Evolutionary conservation across 2,113 vertebrate genomes (phyloP).

Genomic region (Penelope pileata): DNA sequence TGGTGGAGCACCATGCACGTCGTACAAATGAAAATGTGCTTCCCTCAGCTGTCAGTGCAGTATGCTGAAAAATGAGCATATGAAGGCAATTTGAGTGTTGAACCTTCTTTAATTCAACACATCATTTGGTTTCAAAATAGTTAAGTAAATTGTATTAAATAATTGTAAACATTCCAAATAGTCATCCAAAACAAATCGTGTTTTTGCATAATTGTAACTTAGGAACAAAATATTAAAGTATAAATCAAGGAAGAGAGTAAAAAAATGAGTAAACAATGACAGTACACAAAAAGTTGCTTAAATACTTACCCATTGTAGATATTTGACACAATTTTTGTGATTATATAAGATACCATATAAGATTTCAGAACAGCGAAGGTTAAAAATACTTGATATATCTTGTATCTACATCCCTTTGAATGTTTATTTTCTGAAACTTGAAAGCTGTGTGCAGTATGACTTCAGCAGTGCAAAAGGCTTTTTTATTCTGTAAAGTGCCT

Average conservation of each 20-base stretch:
- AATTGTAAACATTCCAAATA: conserved; percentile 71
- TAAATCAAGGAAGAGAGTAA: conserved; percentile 48
- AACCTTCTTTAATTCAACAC: conserved; percentile 61
- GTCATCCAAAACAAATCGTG: conserved; percentile 50
- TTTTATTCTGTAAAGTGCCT: conserved; percentile 44
- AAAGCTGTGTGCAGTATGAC: background rate
- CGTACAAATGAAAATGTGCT: background rate
- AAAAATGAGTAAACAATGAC: conserved; percentile 1
- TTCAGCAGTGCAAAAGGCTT: conserved; percentile 33
- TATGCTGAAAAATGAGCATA: conserved; percentile 38
- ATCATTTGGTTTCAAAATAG: conserved; percentile 71
- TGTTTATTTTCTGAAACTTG: conserved; percentile 25
- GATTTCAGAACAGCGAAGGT: background rate
- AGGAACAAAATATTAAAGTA: conserved; percentile 63
- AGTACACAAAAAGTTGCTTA: conserved; percentile 19
- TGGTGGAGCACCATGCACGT: background rate
- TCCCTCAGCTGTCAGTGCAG: conserved; percentile 14
- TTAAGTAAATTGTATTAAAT: conserved; percentile 73
- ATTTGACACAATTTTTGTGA: background rate
- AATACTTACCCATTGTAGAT: background rate
- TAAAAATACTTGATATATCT: background rate
- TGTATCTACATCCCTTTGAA: background rate
- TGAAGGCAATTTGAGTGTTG: conserved; percentile 45
- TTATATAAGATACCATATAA: background rate
- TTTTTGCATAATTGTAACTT: conserved; percentile 62